Evolutionary conservation across 2,113 vertebrate species (phyloP).

Genomic region (Pseudorhombus dupliciocellatus): DNA sequence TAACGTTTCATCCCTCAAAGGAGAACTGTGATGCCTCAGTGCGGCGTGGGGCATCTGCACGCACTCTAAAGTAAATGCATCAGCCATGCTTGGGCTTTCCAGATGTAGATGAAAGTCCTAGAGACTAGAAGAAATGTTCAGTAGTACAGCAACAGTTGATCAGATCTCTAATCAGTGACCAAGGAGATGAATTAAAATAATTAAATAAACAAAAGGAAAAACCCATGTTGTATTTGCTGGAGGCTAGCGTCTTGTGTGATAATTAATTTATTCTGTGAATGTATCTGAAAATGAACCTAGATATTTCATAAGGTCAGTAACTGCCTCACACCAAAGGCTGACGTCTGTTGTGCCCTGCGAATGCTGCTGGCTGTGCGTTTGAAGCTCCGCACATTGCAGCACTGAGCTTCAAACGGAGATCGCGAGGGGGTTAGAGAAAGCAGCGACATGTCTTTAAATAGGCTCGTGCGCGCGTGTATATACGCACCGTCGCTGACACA

Average conservation of each 20-base stretch:
- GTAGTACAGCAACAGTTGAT: neutral
- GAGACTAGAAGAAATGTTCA: neutral
- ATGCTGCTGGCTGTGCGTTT: constrained; percentile 15
- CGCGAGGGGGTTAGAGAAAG: constrained; percentile 17
- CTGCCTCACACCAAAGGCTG: neutral
- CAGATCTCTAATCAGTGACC: neutral
- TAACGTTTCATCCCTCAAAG: too few relatives aligned
- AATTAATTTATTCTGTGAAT: too few relatives aligned
- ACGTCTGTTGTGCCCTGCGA: constrained; percentile 24
- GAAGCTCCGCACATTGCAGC: constrained; percentile 13
- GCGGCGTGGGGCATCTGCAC: too few relatives aligned
- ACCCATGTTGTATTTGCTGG: neutral
- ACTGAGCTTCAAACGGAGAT: constrained; percentile 28
- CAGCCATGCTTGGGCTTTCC: too few relatives aligned
- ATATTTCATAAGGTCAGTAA: neutral
- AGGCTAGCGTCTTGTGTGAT: too few relatives aligned
- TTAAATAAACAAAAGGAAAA: neutral
- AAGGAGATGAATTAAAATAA: neutral
- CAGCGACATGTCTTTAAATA: constrained; percentile 38
- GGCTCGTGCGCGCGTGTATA: neutral
- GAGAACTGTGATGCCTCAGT: too few relatives aligned
- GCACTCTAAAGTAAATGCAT: too few relatives aligned
- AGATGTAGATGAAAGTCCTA: neutral
- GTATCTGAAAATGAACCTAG: neutral
- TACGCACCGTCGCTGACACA: neutral